These are phyloP conservation scores for Ifrita kowaldi DNA, from an alignment of 2,113 vertebrate species.

Conservation along the genomic window DNA sequence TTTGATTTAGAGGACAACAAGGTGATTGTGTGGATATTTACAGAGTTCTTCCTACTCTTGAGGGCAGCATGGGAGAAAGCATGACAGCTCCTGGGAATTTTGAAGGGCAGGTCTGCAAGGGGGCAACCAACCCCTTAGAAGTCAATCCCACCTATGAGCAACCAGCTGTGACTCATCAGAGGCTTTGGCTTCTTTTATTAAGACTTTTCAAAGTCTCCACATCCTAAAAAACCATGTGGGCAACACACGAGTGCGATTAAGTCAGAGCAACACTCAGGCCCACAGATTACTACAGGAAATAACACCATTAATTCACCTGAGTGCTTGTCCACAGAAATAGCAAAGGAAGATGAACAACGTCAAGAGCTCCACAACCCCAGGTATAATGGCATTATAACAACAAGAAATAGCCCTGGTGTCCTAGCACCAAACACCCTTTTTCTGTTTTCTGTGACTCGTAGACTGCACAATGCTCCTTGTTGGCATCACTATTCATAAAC, in stretches of 20 bases:
- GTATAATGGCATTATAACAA: neutral
- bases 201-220: neutral
- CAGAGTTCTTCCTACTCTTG: neutral
- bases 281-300: neutral
- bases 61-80: neutral
- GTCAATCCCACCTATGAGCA: slow-evolving; percentile 22
- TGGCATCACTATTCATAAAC: neutral
- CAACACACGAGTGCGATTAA: neutral
- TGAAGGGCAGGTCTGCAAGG: neutral
- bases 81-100: neutral
- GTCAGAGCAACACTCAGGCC: neutral
- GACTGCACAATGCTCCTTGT: neutral
- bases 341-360: neutral
- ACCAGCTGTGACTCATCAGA: slow-evolving; percentile 21
- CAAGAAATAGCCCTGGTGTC: neutral
- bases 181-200: slow-evolving; percentile 3
- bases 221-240: neutral
- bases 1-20: neutral
- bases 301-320: neutral
- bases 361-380: neutral
- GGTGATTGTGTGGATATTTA: neutral
- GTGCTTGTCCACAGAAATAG: neutral
- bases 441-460: neutral
- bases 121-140: neutral
- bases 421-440: neutral